Base-by-base conservation (phyloP, 2,888 invertebrate species). In the Hecatera dysodea region DNA sequence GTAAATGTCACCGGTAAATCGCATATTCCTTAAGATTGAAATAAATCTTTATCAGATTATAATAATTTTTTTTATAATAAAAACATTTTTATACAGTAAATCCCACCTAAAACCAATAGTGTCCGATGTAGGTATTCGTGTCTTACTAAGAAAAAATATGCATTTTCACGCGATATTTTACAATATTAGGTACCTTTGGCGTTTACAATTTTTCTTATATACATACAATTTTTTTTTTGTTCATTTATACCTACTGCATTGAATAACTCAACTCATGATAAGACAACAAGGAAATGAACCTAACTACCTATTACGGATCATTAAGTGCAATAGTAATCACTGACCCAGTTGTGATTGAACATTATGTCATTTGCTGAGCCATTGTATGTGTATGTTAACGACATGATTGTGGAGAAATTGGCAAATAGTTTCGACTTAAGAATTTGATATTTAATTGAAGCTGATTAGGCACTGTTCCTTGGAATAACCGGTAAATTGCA, bases 271-370 rank as follows among this genome's bases (percentile, higher is more conserved):
- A 42, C 27, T 29, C 24, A 57, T 74, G 70, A 84, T 27, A 48
- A 55, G 17, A 76, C 50, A 53, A 65, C 36, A 59, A 63, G 53
- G 80, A 72, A 79, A 78, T 57, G 15, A 27, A 62, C 22, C 39
- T n/a, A n/a, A n/a, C n/a, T n/a, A n/a, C n/a, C n/a, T 61, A 81
- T 80, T 80, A 81, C 52, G 82, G 64, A 65, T 67, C 73, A 78
- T 78, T 83, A 80, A 75, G 24, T 82, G 59, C 78, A 44, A 67
- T 56, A 52, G 75, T 59, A 68, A 84, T 72, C 62, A 67, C 66
- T 82, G 82, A 80, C 78, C 84, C 42, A 80, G 17, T 79, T 81
- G 42, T 46, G 59, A 74, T 53, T 27, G 73, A 15, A 17, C 53
- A 75, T 81, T 78, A 75, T 63, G 67, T 63, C 53, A 77, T 79